A percentile compares a stretch with the other conserved stretches of the same genome.
These are phyloP conservation scores for Sesia bembeciformis DNA, from an alignment of 2,888 invertebrate species.

Conservation along the genomic window DNA sequence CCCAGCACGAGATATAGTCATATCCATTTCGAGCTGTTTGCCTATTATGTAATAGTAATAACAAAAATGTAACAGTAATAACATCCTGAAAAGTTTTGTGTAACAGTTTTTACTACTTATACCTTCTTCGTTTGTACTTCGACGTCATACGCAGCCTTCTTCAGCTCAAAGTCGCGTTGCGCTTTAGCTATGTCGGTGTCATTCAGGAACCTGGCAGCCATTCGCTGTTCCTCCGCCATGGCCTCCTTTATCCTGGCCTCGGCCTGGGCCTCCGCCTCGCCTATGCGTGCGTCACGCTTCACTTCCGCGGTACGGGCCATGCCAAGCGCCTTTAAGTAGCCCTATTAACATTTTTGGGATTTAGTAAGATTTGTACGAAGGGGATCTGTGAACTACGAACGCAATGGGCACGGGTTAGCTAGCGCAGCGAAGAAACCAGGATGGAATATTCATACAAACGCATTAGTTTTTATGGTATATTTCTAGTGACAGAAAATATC, in stretches of 20 bases:
- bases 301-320: slow-evolving; percentile 97
- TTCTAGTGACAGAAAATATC: too few relatives aligned
- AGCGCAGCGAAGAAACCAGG: background rate
- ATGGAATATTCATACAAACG: too few relatives aligned
- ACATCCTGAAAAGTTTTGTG: too few relatives aligned
- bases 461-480: too few relatives aligned
- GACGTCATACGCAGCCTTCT: slow-evolving; percentile 97
- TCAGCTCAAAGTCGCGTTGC: slow-evolving; percentile 95
- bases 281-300: slow-evolving; percentile 95
- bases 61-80: too few relatives aligned
- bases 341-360: slow-evolving; percentile 62
- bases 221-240: slow-evolving; percentile 95
- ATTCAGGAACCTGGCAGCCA: slow-evolving; percentile 94
- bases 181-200: slow-evolving; percentile 98
- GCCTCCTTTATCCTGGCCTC: slow-evolving; percentile 96
- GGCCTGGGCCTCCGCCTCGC: slow-evolving; percentile 95
- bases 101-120: slow-evolving; percentile 2
- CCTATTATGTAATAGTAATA: too few relatives aligned
- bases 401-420: background rate
- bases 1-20: too few relatives aligned
- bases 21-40: too few relatives aligned
- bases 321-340: slow-evolving; percentile 94
- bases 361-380: too few relatives aligned
- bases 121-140: slow-evolving; percentile 95
- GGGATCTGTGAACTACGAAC: background rate